phyloP scores from a whole-genome alignment of 2,888 invertebrate species.

The Chironomus riparius region DNA sequence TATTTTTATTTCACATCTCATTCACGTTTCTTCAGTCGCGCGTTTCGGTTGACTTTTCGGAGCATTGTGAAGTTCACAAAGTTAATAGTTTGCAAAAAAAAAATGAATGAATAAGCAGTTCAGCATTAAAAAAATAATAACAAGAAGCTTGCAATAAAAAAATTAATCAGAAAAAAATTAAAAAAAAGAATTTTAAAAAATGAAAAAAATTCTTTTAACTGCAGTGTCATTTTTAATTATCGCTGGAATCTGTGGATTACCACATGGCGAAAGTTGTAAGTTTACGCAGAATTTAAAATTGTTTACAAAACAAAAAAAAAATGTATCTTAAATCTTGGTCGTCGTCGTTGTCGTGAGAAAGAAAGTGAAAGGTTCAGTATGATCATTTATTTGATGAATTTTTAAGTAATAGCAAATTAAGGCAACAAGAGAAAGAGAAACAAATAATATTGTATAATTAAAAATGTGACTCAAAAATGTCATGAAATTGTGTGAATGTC shows the following conservation, averaged over 20 bases:
- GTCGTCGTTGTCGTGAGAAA: neutral
- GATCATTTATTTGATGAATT: no score
- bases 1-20: neutral
- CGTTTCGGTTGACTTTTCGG: neutral
- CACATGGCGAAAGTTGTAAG: conserved; percentile 24
- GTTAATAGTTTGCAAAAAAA: neutral
- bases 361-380: neutral
- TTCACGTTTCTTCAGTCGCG: neutral
- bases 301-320: neutral
- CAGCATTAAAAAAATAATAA: neutral
- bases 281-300: neutral
- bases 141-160: neutral
- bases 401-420: no score
- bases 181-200: neutral
- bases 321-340: neutral
- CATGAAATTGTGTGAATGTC: neutral
- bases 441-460: neutral
- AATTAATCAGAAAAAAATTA: neutral
- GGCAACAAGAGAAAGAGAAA: neutral
- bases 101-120: neutral
- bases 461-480: neutral
- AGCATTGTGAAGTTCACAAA: neutral
- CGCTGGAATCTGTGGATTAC: conserved; percentile 7
- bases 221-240: neutral
- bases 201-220: neutral